Base-by-base conservation (phyloP, 2,888 invertebrate genomes). In the Eumacrocentrus americanus region DNA sequence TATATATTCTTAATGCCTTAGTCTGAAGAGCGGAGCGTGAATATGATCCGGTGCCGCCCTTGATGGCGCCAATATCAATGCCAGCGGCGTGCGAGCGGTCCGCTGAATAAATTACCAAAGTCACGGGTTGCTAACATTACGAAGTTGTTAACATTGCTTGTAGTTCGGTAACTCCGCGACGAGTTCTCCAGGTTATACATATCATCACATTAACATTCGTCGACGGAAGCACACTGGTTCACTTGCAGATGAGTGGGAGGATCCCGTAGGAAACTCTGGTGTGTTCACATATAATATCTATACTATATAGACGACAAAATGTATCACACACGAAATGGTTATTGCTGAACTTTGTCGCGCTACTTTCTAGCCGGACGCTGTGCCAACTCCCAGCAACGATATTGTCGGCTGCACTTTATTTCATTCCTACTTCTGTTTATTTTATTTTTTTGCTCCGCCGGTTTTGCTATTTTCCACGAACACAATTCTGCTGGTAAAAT, bases 331-430 rank as follows among this genome's bases (percentile, higher is more conserved):
- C 47, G 53, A 56, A 63, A 29, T 54, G 62, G 46, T 64, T 52
- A 58, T 60, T 60, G 55, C 42, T 29, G 59, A 68, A 65, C 53
- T 64, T 65, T 60, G 14, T 23, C 29, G 9, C 46, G 52, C 59
- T 61, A 40, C 20, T 52, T 25, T 51, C 7, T 38, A 12, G 23
- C 29, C 29, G 18, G 6, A 58, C 56, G 58, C 60, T 50, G 46
- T 35, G 58, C 40, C 50, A 66, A 63, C 38, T 61, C 60, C 53
- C 18, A 46, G 14, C 54, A 60, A 62, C 62, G 37, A 60, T 52
- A 29, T 50, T n/a, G n/a, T n/a, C n/a, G n/a, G 34, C 29, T 50
- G 23, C 34, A 53, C 48, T 51, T 42, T 53, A 42, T 40, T 22
- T 52, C 4, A 29, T 29, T 29, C 9, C 29, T 6, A 5, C 12